Evolutionary conservation across 1,140 invertebrate species (phyloP).

Genomic region (Gryon sp.): DNA sequence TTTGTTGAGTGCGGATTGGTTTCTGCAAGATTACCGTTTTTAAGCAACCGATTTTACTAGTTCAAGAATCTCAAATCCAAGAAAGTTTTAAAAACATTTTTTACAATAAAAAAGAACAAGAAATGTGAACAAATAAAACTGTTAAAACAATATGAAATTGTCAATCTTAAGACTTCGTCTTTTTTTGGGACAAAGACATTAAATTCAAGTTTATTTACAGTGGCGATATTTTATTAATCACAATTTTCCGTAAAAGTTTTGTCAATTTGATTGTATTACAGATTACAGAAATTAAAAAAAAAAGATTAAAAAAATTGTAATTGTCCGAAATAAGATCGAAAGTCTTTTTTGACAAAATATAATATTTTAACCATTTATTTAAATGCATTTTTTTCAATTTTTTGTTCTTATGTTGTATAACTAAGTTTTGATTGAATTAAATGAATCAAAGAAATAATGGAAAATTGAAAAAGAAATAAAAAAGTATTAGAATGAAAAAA

Average conservation of each 20-base stretch:
- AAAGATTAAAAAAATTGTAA: too few relatives aligned
- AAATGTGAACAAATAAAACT: too few relatives aligned
- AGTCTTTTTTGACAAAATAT: background rate
- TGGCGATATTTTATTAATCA: conserved; percentile 38
- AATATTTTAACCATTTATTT: too few relatives aligned
- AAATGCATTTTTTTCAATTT: background rate
- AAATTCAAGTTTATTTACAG: background rate
- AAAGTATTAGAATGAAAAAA: conserved; percentile 71
- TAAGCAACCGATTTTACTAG: background rate
- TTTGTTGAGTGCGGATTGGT: conserved; percentile 42
- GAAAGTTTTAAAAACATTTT: background rate
- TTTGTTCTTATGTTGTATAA: background rate
- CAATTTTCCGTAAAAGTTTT: conserved; percentile 16
- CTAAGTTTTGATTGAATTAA: background rate
- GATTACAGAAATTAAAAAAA: conserved; percentile 1
- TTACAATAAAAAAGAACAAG: background rate
- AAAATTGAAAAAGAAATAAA: background rate
- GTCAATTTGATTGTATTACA: background rate
- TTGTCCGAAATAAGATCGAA: conserved; percentile 1
- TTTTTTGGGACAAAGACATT: background rate
- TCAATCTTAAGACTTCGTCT: background rate
- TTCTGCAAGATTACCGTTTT: conserved; percentile 30
- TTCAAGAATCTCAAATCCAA: too few relatives aligned
- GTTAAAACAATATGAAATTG: background rate
- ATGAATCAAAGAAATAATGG: conserved; percentile 5